A percentile compares a stretch with the other conserved stretches of the same genome.
Evolutionary conservation across 2,888 invertebrate species (phyloP).

Genomic region (Aporophyla nigra): DNA sequence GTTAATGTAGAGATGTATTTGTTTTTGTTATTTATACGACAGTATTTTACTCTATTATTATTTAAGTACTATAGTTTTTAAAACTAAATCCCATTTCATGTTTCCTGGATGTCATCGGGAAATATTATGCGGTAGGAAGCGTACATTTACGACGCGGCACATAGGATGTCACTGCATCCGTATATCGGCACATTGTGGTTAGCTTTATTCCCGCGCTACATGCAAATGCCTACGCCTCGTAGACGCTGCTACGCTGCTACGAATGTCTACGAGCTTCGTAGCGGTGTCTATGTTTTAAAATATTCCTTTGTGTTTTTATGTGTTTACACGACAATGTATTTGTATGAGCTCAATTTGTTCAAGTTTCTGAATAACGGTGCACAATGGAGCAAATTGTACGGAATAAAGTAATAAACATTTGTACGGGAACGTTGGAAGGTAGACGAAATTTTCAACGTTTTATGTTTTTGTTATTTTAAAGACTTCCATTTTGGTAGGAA

Average conservation of each 20-base stretch:
- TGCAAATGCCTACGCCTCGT: constrained; percentile 56
- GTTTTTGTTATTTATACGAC: not conserved
- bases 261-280: constrained; percentile 44
- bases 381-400: constrained; percentile 60
- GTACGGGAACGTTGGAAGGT: constrained; percentile 17
- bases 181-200: constrained; percentile 54
- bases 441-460: constrained; percentile 32
- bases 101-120: not conserved
- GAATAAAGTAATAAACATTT: constrained; percentile 59
- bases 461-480: constrained; percentile 29
- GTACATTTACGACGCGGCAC: not conserved
- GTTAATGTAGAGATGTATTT: not conserved
- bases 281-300: constrained; percentile 48
- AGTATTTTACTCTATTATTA: not conserved
- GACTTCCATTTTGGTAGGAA: constrained; percentile 4
- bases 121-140: constrained; percentile 5
- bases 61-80: too few species aligned
- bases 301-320: constrained; percentile 52
- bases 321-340: constrained; percentile 50
- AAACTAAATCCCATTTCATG: not conserved
- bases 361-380: constrained; percentile 51
- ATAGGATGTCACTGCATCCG: constrained; percentile 41
- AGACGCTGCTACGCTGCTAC: constrained; percentile 50
- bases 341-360: constrained; percentile 52
- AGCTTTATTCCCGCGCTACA: constrained; percentile 50